phyloP scores from a whole-genome alignment of 30 jellyfish, hydroid and myxozoan genomes.

The Hydractinia echinata region DNA sequence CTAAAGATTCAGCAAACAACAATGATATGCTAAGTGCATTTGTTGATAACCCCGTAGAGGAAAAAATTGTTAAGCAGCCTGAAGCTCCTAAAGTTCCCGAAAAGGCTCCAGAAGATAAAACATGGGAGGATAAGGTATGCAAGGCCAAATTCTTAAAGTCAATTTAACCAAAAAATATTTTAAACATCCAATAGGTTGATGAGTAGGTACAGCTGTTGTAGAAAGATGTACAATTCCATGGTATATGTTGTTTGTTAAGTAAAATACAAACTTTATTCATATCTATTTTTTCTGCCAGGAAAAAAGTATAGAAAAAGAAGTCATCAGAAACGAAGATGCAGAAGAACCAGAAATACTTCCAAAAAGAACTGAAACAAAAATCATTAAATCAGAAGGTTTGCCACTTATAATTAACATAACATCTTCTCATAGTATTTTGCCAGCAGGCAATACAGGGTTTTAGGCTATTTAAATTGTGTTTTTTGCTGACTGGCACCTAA shows the following conservation, averaged over 20 bases:
- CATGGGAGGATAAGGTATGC: slow-evolving; percentile 50
- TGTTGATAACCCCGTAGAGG: slow-evolving; percentile 76
- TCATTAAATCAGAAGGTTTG: slow-evolving; percentile 23
- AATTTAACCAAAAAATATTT: no score
- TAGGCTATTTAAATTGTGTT: not conserved
- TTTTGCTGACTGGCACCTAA: no score
- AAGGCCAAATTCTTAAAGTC: not conserved
- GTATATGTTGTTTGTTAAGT: no score
- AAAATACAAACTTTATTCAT: no score
- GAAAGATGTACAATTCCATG: no score
- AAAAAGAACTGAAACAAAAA: slow-evolving; percentile 9
- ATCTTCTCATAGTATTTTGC: no score
- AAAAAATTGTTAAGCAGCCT: slow-evolving; percentile 29
- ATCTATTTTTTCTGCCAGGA: not conserved
- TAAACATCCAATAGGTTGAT: no score
- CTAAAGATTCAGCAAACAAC: slow-evolving; percentile 28
- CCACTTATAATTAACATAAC: not conserved
- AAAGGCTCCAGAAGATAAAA: slow-evolving; percentile 30
- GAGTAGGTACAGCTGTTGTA: no score
- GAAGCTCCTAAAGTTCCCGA: slow-evolving; percentile 11
- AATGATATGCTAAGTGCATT: slow-evolving; percentile 91
- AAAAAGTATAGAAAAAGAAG: slow-evolving; percentile 20
- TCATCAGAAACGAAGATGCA: slow-evolving; percentile 22
- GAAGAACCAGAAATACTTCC: slow-evolving; percentile 40
- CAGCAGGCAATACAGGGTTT: not conserved